Percentiles rank a stretch among this genome's conserved stretches.
Conservation (phyloP, 2,113 vertebrate genomes). For the Tapirus terrestris region DNA sequence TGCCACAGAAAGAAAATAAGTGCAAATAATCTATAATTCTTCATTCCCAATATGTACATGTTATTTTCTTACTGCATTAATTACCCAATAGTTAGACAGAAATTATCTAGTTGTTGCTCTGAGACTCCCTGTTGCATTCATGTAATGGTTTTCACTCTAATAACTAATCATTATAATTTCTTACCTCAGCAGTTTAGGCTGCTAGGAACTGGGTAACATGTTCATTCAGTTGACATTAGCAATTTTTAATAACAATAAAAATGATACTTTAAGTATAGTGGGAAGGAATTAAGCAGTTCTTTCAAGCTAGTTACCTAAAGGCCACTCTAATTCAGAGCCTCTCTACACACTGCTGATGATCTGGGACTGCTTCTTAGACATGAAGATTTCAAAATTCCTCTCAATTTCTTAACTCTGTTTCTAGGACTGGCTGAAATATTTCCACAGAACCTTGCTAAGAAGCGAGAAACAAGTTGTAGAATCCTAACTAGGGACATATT, state of each 20-base stretch:
- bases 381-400: neutral
- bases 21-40: constrained; percentile 82
- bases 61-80: constrained; percentile 80
- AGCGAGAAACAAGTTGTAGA: neutral
- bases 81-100: constrained; percentile 78
- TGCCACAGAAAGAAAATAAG: constrained; percentile 80
- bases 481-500: neutral
- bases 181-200: constrained; percentile 78
- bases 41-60: constrained; percentile 72
- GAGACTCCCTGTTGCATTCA: constrained; percentile 53
- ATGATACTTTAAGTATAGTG: constrained; percentile 73
- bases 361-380: neutral
- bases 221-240: constrained; percentile 78
- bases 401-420: neutral
- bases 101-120: constrained; percentile 72
- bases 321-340: constrained; percentile 13
- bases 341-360: neutral
- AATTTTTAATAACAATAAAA: constrained; percentile 80
- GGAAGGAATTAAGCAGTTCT: constrained; percentile 67
- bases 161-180: constrained; percentile 81
- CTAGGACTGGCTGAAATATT: neutral
- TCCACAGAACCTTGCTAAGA: neutral
- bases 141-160: constrained; percentile 71
- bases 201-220: constrained; percentile 55
- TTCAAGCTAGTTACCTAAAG: constrained; percentile 57